phyloP scores from a whole-genome alignment of 64 coral and sea anemone genomes.

The Montipora efflorescens region DNA sequence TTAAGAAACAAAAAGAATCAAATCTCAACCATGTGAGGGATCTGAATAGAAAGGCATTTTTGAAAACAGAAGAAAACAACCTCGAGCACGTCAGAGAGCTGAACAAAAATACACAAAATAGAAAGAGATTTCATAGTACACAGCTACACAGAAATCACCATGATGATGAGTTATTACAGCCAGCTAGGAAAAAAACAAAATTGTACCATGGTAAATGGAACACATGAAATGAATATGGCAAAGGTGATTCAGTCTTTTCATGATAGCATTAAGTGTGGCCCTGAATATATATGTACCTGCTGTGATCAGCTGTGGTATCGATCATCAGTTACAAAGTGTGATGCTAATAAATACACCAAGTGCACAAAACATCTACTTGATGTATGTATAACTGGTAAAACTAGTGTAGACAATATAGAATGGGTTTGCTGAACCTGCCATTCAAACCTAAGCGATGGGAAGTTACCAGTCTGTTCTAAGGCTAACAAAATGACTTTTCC shows the following conservation, averaged over 20 bases:
- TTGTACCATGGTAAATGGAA: conserved; percentile 2
- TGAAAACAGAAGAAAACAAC: background rate
- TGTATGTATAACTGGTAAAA: too few species aligned
- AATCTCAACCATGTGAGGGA: too few species aligned
- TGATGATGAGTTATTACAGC: conserved; percentile 26
- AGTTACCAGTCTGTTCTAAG: too few species aligned
- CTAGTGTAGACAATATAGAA: too few species aligned
- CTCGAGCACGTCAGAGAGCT: background rate
- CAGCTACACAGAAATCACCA: background rate
- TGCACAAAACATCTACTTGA: too few species aligned
- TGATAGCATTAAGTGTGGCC: conserved; percentile 54
- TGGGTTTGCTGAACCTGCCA: too few species aligned
- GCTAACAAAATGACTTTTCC: too few species aligned
- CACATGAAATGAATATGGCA: conserved; percentile 14
- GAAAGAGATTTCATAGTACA: conserved; percentile 27
- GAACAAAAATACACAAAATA: conserved; percentile 30
- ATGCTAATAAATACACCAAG: too few species aligned
- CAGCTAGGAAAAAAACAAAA: conserved; percentile 19
- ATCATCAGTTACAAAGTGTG: conserved; percentile 43
- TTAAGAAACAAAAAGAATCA: too few species aligned
- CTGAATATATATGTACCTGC: conserved; percentile 53
- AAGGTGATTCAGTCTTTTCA: background rate
- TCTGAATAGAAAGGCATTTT: background rate
- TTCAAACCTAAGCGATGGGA: too few species aligned
- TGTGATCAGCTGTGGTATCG: conserved; percentile 53